These are phyloP conservation scores for Umimayanthus chanpuru DNA, from an alignment of 92 coral and sea anemone genomes.

Conservation along the genomic window DNA sequence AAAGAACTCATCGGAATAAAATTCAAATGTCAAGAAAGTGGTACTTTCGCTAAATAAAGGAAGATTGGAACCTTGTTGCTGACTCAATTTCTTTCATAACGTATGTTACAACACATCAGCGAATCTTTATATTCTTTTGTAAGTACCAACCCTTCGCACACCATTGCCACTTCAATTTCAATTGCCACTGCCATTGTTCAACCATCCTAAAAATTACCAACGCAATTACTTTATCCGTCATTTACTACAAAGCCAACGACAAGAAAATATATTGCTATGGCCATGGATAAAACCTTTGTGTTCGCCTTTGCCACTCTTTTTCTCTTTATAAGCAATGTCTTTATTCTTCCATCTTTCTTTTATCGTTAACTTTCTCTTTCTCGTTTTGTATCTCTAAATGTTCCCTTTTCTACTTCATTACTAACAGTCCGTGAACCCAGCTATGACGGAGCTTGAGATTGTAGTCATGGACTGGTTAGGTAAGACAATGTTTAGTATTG, in stretches of 20 bases:
- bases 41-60: too few relatives aligned
- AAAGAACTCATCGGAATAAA: too few relatives aligned
- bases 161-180: background rate
- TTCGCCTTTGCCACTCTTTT: background rate
- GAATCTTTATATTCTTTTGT: too few relatives aligned
- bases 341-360: background rate
- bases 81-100: too few relatives aligned
- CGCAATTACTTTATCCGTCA: background rate
- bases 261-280: too few relatives aligned
- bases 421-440: slow-evolving; percentile 15
- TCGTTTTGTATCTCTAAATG: background rate
- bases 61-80: too few relatives aligned
- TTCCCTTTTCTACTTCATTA: background rate
- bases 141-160: too few relatives aligned
- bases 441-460: slow-evolving; percentile 34
- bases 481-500: background rate
- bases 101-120: too few relatives aligned
- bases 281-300: background rate
- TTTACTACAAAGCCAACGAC: background rate
- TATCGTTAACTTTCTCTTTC: background rate
- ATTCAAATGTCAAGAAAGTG: too few relatives aligned
- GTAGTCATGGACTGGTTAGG: slow-evolving; percentile 33
- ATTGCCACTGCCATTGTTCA: background rate
- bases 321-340: too few relatives aligned
- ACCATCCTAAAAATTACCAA: background rate